Conservation (phyloP, 2,888 invertebrate species). For the Arge pagana region DNA sequence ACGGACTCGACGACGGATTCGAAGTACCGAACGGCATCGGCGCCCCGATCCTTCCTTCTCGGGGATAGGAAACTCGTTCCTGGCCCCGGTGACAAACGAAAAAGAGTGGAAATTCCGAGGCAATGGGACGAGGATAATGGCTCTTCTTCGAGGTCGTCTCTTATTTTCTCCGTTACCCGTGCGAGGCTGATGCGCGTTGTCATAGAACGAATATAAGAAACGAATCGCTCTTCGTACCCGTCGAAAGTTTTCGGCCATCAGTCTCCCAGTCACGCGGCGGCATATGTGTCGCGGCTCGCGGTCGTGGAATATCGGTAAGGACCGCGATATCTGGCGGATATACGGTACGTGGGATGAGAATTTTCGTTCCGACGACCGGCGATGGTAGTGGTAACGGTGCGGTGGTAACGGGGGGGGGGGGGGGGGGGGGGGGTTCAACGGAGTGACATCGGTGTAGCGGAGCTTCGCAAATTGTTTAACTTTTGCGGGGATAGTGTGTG, state of each 20-base stretch:
- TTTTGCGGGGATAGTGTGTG: conserved; percentile 37
- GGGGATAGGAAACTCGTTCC: too few species aligned
- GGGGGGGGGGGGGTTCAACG: conserved; percentile 10
- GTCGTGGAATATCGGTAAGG: conserved; percentile 18
- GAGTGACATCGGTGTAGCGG: conserved; percentile 19
- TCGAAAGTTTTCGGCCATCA: conserved; percentile 41
- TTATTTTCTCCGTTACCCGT: background rate
- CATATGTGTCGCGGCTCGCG: conserved; percentile 38
- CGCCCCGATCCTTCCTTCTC: too few species aligned
- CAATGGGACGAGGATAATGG: conserved; percentile 19
- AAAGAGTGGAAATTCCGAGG: too few species aligned
- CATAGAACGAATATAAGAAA: conserved; percentile 31
- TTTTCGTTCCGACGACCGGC: too few species aligned
- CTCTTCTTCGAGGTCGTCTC: conserved; percentile 6
- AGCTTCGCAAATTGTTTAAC: conserved; percentile 45
- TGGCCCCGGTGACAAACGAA: too few species aligned
- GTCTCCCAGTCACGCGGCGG: conserved; percentile 32
- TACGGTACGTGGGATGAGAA: background rate
- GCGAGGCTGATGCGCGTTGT: background rate
- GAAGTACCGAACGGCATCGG: too few species aligned
- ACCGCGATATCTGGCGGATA: conserved; percentile 22
- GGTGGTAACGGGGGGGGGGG: conserved; percentile 21
- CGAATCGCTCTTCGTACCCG: conserved; percentile 43
- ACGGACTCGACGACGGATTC: too few species aligned
- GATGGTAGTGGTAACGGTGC: too few species aligned